Percentiles rank a stretch among this genome's conserved stretches.
These are phyloP conservation scores for Helicorthomorpha holstii DNA, from an alignment of 1,140 invertebrate species.

Conservation along the genomic window DNA sequence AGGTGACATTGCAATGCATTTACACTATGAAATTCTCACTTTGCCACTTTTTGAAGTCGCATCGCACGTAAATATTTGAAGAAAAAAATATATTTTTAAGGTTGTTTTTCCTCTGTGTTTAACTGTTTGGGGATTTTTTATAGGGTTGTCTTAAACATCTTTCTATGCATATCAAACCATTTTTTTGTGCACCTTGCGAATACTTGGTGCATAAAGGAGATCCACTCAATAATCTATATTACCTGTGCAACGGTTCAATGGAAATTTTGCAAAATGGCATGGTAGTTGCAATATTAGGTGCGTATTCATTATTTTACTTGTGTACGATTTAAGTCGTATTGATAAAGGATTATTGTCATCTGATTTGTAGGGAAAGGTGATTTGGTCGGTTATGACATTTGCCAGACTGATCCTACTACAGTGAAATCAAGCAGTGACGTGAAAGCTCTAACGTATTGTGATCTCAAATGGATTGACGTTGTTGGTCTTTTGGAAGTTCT, in stretches of 20 bases:
- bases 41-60: constrained; percentile 85
- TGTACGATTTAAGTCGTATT: background rate
- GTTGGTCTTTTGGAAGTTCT: constrained; percentile 76
- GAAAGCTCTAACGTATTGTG: constrained; percentile 60
- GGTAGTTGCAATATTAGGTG: constrained; percentile 96
- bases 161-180: constrained; percentile 69
- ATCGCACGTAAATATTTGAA: constrained; percentile 37
- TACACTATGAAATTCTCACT: constrained; percentile 83
- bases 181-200: constrained; percentile 92
- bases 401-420: constrained; percentile 45
- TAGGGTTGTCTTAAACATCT: constrained; percentile 82
- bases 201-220: constrained; percentile 93
- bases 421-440: constrained; percentile 89
- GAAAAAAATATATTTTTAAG: background rate
- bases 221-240: constrained; percentile 87
- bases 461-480: constrained; percentile 86
- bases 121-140: constrained; percentile 20
- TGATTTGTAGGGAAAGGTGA: constrained; percentile 70
- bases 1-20: constrained; percentile 86
- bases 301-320: constrained; percentile 14
- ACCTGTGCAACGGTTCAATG: constrained; percentile 93
- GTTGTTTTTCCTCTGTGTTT: constrained; percentile 16
- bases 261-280: constrained; percentile 95
- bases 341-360: background rate
- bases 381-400: constrained; percentile 83